Conservation (phyloP, 2,797 vertebrate species). For the Sylvilagus floridanus region DNA sequence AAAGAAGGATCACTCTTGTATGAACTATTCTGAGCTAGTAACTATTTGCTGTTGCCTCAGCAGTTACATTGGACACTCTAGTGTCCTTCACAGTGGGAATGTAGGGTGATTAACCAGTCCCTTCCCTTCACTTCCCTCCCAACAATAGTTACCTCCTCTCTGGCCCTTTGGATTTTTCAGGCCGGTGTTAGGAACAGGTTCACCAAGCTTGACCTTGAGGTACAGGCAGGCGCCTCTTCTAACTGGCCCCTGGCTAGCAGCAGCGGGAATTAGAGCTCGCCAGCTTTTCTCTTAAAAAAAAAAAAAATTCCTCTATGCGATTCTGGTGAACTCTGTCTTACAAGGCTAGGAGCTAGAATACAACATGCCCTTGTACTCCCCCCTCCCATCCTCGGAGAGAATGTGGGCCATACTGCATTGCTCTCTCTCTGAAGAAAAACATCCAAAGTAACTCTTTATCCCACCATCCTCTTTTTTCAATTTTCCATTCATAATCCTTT, state of each 20-base stretch:
- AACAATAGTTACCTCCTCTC: neutral
- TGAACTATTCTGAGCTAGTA: conserved; percentile 27
- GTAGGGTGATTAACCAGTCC: neutral
- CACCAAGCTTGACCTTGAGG: neutral
- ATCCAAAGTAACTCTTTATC: neutral
- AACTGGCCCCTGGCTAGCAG: neutral
- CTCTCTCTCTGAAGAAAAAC: neutral
- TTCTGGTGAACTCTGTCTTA: neutral
- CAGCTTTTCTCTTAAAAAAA: neutral
- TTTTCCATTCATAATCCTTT: neutral
- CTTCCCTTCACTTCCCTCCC: neutral
- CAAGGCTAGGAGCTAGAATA: neutral
- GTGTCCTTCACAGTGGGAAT: neutral
- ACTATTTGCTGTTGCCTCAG: neutral
- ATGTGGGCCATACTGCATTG: neutral
- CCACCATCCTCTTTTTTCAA: neutral
- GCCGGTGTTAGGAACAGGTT: neutral
- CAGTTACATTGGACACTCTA: neutral
- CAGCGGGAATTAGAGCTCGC: neutral
- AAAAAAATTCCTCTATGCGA: neutral
- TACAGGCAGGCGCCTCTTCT: neutral
- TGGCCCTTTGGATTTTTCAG: conserved; percentile 14
- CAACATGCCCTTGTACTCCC: neutral
- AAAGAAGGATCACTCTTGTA: neutral
- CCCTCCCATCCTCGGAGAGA: neutral